Evolutionary conservation across 2,113 vertebrate genomes (phyloP).

Genomic region (Polypterus bichir): DNA sequence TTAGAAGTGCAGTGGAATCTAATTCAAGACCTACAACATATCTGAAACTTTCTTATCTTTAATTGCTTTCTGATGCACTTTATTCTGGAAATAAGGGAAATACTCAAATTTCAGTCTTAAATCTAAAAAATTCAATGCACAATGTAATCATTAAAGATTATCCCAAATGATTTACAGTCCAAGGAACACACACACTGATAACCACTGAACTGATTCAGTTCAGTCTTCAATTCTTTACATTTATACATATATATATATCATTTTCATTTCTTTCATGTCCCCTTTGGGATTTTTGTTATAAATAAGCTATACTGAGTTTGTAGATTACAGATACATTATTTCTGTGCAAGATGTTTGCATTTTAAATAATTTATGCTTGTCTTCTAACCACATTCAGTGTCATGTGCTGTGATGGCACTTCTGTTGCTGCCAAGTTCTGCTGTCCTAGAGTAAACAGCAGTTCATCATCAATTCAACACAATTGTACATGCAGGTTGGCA

Average conservation of each 20-base stretch:
- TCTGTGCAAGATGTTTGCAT: conserved; percentile 28
- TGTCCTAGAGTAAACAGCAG: conserved; percentile 47
- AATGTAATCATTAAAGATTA: too few species aligned
- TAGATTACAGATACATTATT: conserved; percentile 7
- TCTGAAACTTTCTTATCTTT: too few species aligned
- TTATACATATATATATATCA: background rate
- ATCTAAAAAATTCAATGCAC: too few species aligned
- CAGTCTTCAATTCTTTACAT: too few species aligned
- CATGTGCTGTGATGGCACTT: conserved; percentile 28
- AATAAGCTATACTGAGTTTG: conserved; percentile 4
- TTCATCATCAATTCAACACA: conserved; percentile 44
- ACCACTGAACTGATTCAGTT: too few species aligned
- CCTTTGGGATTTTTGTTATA: conserved; percentile 7
- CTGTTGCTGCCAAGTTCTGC: conserved; percentile 34
- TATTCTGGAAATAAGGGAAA: too few species aligned
- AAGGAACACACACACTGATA: too few species aligned
- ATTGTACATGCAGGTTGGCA: conserved; percentile 39
- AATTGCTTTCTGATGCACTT: too few species aligned
- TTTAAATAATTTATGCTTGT: conserved; percentile 33
- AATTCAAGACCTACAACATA: too few species aligned
- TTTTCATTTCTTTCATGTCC: background rate
- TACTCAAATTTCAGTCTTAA: too few species aligned
- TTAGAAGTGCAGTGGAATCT: too few species aligned
- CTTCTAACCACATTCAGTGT: conserved; percentile 33
- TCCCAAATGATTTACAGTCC: too few species aligned